phyloP scores from a whole-genome alignment of 2,797 vertebrate species.

The Brachymystax lenok region DNA sequence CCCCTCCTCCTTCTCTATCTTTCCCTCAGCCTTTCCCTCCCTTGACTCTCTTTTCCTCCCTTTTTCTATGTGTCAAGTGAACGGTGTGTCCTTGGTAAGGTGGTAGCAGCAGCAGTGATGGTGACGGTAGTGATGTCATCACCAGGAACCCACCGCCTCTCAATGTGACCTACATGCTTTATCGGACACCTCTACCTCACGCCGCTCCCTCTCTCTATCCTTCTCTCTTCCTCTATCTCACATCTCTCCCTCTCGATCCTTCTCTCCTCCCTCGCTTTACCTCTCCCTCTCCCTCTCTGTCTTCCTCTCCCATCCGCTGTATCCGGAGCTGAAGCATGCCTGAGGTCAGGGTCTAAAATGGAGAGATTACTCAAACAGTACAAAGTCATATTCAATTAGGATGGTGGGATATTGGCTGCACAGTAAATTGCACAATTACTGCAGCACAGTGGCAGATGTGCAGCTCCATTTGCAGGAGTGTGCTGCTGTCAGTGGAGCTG shows the following conservation, averaged over 20 bases:
- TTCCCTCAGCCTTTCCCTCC: not conserved
- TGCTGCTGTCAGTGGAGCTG: conserved; percentile 48
- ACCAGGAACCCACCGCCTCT: conserved; percentile 29
- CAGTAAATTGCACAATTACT: conserved; percentile 73
- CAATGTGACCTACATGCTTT: conserved; percentile 65
- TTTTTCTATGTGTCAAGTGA: not conserved
- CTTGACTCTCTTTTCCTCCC: not conserved
- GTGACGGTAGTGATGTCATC: conserved; percentile 41
- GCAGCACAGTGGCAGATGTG: conserved; percentile 62
- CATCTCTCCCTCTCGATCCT: no score
- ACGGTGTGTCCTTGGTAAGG: not conserved
- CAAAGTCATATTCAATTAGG: conserved; percentile 75
- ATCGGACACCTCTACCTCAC: conserved; percentile 44
- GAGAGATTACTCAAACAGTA: conserved; percentile 70
- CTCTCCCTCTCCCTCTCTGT: not conserved
- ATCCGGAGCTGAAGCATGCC: conserved; percentile 29
- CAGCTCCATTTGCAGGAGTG: conserved; percentile 50
- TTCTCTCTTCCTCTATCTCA: not conserved
- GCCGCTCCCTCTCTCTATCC: not conserved
- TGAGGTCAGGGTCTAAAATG: conserved; percentile 56
- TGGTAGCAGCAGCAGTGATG: conserved; percentile 21
- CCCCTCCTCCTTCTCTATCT: not conserved
- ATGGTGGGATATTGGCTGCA: conserved; percentile 63
- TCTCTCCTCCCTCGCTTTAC: not conserved
- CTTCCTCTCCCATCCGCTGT: not conserved